Base-by-base conservation (phyloP, 2,888 invertebrate species). In the Onchidella celtica region DNA sequence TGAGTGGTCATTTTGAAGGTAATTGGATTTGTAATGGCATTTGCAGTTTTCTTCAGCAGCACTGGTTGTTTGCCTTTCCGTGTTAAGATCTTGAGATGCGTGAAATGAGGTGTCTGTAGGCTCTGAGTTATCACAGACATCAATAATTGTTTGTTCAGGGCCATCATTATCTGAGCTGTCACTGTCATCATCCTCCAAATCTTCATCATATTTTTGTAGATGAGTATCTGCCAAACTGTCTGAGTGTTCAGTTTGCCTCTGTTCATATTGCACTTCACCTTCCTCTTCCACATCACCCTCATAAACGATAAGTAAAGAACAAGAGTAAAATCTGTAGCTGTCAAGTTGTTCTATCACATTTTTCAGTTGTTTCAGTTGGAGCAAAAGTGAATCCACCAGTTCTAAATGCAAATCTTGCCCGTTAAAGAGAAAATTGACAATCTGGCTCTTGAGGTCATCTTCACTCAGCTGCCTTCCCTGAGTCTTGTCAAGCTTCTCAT, bases 261-360 rank as follows among this genome's bases (percentile, higher is more conserved):
- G 34, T 57, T 72, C 57, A 29, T 11, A 29, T 29, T 69, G 69
- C n/a, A n/a, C n/a, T 27, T 69, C 69, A 2, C 14, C 6, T 34
- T n/a, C 0, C 32, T 34, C 57, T 72, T n/a, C 38, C 14, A 74
- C 40, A 55, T 47, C n/a, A 14, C 95, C 95, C 86, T 95, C 95
- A 86, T 95, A 95, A 85, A 95, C 93, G 76, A 95, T 92, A 1
- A 95, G 92, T 76, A 95, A 90, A 1, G 95, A 95, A 83, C 94
- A 94, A 11, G 95, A 94, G 90, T 94, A 95, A 88, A 95, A 94
- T 21, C 95, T 92, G 89, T 94, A 94, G 76, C 94, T 93, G 70
- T 94, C 93, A 84, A 94, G 93, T 55, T 91, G 89, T 68, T 91
- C 86, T 17, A 95, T 87, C 59, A 92, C 89, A n/a, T 87, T 84